Percentiles rank a stretch among this genome's conserved stretches.
These are phyloP conservation scores for Meriones psammophilus DNA, from an alignment of 2,797 vertebrate species.

Conservation along the genomic window DNA sequence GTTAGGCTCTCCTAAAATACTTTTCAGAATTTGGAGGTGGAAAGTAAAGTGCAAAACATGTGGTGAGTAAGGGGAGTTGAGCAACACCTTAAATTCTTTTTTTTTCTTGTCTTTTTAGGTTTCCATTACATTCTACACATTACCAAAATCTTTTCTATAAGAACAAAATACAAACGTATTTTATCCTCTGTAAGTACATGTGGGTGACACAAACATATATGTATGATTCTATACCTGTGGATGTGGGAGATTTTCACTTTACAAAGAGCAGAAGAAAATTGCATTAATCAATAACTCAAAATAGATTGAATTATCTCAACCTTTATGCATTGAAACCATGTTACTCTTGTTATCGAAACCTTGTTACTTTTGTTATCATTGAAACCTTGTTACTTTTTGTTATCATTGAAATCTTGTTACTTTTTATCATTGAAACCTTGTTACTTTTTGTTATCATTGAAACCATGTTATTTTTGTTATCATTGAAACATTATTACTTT, in stretches of 20 bases:
- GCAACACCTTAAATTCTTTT: background rate
- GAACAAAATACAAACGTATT: background rate
- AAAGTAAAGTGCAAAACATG: background rate
- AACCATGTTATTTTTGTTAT: background rate
- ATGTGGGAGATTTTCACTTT: background rate
- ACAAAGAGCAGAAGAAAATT: background rate
- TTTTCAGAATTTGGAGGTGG: background rate
- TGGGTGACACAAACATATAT: background rate
- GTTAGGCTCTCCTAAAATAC: background rate
- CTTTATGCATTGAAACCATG: background rate
- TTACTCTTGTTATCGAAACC: background rate
- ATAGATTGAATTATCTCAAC: background rate
- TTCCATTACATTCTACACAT: background rate
- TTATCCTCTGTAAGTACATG: background rate
- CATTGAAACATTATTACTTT: background rate
- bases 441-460: background rate
- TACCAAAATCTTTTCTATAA: background rate
- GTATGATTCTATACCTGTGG: background rate
- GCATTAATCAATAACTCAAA: background rate
- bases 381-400: background rate
- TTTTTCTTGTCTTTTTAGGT: background rate
- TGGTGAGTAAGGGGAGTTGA: background rate
- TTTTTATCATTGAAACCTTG: background rate
- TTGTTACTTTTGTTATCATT: background rate
- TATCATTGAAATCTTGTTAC: background rate